These are phyloP conservation scores for Phrynocephalus vlangalii DNA, from an alignment of 2,797 vertebrate genomes.

Conservation along the genomic window DNA sequence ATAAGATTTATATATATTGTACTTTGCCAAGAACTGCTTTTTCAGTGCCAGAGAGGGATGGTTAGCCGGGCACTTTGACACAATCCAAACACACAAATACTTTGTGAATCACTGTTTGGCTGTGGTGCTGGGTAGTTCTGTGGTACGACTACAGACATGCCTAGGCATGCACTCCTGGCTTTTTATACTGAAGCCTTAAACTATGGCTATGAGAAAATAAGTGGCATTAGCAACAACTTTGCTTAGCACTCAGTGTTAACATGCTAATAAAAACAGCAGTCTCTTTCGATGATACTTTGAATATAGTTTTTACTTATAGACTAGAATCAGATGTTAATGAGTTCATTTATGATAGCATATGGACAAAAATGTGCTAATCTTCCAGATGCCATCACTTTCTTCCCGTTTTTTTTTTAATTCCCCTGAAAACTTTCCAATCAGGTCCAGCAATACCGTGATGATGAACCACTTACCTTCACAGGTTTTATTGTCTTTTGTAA, in stretches of 20 bases:
- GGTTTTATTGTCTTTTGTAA: conserved; percentile 78
- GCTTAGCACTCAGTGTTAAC: background rate
- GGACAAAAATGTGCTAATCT: background rate
- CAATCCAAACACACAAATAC: conserved; percentile 50
- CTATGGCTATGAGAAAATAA: conserved; percentile 5
- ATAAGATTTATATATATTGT: background rate
- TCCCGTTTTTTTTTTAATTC: background rate
- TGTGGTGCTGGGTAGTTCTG: conserved; percentile 35
- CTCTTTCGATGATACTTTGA: background rate
- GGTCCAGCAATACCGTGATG: background rate
- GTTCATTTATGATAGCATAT: background rate
- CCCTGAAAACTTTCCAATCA: background rate
- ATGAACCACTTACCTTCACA: conserved; percentile 84
- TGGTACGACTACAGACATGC: conserved; percentile 31
- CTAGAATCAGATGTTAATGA: background rate
- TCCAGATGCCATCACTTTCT: background rate
- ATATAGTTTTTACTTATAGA: background rate
- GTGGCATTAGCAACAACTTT: conserved; percentile 18
- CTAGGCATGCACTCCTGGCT: conserved; percentile 46
- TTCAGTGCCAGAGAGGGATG: conserved; percentile 20
- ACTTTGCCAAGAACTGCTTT: conserved; percentile 44
- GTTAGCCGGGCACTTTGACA: conserved; percentile 39
- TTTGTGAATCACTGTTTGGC: conserved; percentile 56
- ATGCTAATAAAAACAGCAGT: background rate
- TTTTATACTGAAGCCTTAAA: conserved; percentile 33